Evolutionary conservation across 2,113 vertebrate genomes (phyloP).

Genomic region (Andinoacara biseriatus): DNA sequence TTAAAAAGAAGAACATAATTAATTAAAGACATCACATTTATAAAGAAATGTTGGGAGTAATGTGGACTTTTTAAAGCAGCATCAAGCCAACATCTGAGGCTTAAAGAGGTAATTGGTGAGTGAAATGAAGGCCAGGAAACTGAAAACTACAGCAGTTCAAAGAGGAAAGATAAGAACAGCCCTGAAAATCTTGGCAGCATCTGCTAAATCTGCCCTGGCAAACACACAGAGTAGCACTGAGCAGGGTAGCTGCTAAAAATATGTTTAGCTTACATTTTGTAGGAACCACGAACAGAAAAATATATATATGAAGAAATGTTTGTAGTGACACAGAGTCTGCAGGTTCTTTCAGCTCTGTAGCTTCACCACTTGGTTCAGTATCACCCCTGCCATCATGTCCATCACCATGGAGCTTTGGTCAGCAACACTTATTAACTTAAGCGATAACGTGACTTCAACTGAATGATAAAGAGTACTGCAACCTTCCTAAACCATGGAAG

Average conservation of each 20-base stretch:
- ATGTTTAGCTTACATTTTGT: not conserved
- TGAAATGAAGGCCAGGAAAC: not conserved
- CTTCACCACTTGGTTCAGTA: no score
- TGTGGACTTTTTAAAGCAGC: not conserved
- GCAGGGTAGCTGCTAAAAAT: not conserved
- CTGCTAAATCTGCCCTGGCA: not conserved
- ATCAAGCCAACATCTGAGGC: not conserved
- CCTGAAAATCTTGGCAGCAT: not conserved
- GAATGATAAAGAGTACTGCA: no score
- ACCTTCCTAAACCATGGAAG: no score
- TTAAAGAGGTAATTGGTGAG: not conserved
- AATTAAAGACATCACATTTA: not conserved
- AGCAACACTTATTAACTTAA: no score
- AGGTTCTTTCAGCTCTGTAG: not conserved
- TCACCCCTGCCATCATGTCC: no score
- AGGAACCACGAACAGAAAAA: no score
- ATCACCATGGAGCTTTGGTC: no score
- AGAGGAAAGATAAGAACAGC: not conserved
- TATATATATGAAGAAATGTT: not conserved
- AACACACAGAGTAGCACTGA: not conserved
- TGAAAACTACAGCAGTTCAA: slow-evolving; percentile 8
- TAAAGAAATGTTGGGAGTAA: not conserved
- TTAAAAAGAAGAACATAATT: not conserved
- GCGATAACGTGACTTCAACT: no score
- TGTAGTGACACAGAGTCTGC: not conserved